Evolutionary conservation across 2,113 vertebrate genomes (phyloP).

Genomic region (Leptodactylus fuscus): DNA sequence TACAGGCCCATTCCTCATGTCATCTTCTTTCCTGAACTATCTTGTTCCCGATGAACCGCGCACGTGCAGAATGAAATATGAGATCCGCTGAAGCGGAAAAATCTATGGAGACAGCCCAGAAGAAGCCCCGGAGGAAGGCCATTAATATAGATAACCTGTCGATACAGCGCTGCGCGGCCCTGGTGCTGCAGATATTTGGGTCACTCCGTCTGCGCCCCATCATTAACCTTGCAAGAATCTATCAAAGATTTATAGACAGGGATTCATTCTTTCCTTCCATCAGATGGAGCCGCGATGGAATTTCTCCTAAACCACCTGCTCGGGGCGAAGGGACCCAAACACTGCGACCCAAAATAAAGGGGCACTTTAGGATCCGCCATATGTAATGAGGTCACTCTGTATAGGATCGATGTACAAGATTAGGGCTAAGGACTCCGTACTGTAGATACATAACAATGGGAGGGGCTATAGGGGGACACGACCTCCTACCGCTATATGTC

Average conservation of each 20-base stretch:
- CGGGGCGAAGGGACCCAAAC: neutral
- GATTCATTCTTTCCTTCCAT: too few relatives aligned
- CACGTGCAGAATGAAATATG: neutral
- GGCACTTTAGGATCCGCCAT: neutral
- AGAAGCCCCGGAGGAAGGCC: conserved; percentile 14
- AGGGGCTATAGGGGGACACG: too few relatives aligned
- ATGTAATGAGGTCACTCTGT: neutral
- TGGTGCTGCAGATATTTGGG: conserved; percentile 25
- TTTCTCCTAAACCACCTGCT: neutral
- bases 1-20: neutral
- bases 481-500: too few relatives aligned
- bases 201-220: conserved; percentile 13
- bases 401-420: too few relatives aligned
- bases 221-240: neutral
- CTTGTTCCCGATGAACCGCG: neutral
- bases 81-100: neutral
- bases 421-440: too few relatives aligned
- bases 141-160: conserved; percentile 53
- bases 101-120: conserved; percentile 7
- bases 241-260: neutral
- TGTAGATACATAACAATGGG: too few relatives aligned
- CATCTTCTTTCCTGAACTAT: neutral
- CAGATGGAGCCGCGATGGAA: neutral
- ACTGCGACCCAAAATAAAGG: neutral
- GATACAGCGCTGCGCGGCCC: conserved; percentile 11